phyloP scores from a whole-genome alignment of 2,113 vertebrate genomes.

The Brachyhypopomus occidentalis region DNA sequence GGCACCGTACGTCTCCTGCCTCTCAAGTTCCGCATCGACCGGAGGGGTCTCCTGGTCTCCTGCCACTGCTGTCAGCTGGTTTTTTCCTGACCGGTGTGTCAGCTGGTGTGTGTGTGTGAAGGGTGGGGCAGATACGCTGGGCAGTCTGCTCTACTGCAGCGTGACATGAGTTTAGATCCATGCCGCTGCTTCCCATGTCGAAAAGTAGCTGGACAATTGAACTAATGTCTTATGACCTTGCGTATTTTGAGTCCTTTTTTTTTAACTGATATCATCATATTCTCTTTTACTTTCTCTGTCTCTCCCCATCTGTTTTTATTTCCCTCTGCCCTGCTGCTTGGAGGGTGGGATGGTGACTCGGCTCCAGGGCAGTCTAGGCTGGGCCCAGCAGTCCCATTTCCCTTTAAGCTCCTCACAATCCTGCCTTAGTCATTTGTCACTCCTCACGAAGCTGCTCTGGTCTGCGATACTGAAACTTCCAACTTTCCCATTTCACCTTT shows the following conservation, averaged over 20 bases:
- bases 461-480: neutral
- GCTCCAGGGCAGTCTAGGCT: neutral
- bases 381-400: neutral
- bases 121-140: neutral
- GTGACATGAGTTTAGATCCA: neutral
- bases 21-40: neutral
- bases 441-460: neutral
- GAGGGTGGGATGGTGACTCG: slow-evolving; percentile 10
- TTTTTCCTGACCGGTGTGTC: neutral
- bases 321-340: neutral
- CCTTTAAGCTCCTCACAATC: neutral
- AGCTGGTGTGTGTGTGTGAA: neutral
- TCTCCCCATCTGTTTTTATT: neutral
- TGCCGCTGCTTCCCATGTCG: too few species aligned
- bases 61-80: neutral
- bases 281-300: neutral
- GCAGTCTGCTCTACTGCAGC: neutral
- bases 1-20: too few species aligned
- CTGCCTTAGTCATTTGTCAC: neutral
- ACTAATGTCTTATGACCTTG: neutral
- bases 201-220: neutral
- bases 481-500: too few species aligned
- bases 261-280: neutral
- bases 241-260: neutral
- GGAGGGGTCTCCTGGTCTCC: neutral